Percentiles rank a stretch among this genome's conserved stretches.
These are phyloP conservation scores for Phaedon cochleariae DNA, from an alignment of 2,888 invertebrate species.

Conservation along the genomic window DNA sequence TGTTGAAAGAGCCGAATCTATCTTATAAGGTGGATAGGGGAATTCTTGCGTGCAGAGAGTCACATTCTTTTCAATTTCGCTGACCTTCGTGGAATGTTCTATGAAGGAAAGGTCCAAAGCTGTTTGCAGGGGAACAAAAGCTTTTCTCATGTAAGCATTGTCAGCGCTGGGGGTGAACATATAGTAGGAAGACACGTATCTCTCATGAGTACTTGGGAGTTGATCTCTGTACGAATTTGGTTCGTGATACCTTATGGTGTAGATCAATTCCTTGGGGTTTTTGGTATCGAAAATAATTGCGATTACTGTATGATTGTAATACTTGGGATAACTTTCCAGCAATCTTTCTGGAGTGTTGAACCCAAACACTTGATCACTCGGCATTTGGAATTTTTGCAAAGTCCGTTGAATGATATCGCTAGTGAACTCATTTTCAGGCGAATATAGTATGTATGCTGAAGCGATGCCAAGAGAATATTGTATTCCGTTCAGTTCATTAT, in stretches of 20 bases:
- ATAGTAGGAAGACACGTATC: conserved; percentile 8
- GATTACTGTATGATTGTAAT: conserved; percentile 44
- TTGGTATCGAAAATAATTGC: conserved; percentile 51
- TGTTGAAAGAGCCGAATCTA: conserved; percentile 50
- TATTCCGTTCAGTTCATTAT: conserved; percentile 39
- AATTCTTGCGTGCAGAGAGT: conserved; percentile 65
- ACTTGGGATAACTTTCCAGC: conserved; percentile 44
- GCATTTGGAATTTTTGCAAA: conserved; percentile 50
- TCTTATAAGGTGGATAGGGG: conserved; percentile 64
- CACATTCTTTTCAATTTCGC: conserved; percentile 34
- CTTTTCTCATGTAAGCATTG: conserved; percentile 55
- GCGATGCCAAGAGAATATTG: conserved; percentile 34
- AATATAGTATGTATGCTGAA: conserved; percentile 47
- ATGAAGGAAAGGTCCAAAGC: conserved; percentile 69
- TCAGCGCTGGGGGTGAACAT: conserved; percentile 15
- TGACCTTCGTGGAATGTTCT: conserved; percentile 43
- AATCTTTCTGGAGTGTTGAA: conserved; percentile 49
- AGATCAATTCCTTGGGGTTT: conserved; percentile 48
- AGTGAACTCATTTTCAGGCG: conserved; percentile 52
- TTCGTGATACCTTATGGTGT: conserved; percentile 53
- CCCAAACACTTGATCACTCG: conserved; percentile 48
- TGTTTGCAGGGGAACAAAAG: conserved; percentile 68
- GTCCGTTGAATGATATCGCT: conserved; percentile 51
- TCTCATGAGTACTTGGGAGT: conserved; percentile 41
- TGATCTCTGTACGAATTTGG: conserved; percentile 37